Percentiles rank a stretch among this genome's conserved stretches.
These are phyloP conservation scores for Psittacula cyanocephala DNA, from an alignment of 2,113 vertebrate genomes.

Conservation along the genomic window DNA sequence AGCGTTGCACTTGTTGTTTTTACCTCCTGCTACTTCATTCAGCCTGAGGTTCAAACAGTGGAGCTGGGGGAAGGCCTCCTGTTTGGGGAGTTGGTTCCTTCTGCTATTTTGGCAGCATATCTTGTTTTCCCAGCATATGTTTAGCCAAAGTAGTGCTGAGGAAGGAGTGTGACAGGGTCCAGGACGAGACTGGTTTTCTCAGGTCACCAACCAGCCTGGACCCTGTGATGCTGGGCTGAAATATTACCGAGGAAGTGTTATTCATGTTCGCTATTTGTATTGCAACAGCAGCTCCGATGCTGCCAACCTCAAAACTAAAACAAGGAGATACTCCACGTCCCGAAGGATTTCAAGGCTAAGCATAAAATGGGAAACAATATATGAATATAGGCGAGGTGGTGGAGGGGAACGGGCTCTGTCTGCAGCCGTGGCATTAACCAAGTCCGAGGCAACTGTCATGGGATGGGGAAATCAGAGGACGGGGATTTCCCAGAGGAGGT, in stretches of 20 bases:
- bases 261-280: not conserved
- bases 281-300: not conserved
- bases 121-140: conserved; percentile 16
- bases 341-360: not conserved
- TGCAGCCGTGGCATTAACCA: not conserved
- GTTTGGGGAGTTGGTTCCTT: conserved; percentile 28
- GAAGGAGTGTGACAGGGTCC: not conserved
- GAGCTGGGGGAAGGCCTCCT: not conserved
- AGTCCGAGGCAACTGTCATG: not conserved
- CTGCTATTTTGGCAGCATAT: conserved; percentile 60
- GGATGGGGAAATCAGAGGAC: not conserved
- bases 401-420: not conserved
- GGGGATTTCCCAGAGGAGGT: not conserved
- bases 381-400: rapidly evolving
- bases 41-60: rapidly evolving
- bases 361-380: rapidly evolving
- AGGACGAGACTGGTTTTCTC: conserved; percentile 25
- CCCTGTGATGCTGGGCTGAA: not conserved
- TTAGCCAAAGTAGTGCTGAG: not conserved
- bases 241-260: not conserved
- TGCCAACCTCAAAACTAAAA: not conserved
- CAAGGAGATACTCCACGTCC: not conserved
- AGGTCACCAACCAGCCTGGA: conserved; percentile 12
- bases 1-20: not conserved
- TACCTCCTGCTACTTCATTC: not conserved